Percentiles rank a stretch among this genome's conserved stretches.
These are phyloP conservation scores for Nematopogon swammerdamellus DNA, from an alignment of 2,888 invertebrate genomes.

Conservation along the genomic window DNA sequence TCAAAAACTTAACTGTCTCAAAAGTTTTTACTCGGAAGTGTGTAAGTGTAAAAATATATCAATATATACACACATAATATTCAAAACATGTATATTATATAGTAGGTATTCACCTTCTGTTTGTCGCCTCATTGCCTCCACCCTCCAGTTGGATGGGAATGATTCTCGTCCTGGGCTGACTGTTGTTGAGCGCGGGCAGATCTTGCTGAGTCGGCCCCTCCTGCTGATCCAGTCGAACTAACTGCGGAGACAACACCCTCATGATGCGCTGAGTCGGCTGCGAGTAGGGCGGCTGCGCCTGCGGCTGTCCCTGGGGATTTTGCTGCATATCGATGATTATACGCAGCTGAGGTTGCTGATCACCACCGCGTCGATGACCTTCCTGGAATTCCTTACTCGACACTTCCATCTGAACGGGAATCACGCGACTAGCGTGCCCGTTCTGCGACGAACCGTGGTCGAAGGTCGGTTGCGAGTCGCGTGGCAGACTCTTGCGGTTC, in stretches of 20 bases:
- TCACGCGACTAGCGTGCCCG: conserved; percentile 48
- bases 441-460: conserved; percentile 17
- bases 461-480: conserved; percentile 24
- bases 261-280: conserved; percentile 52
- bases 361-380: conserved; percentile 23
- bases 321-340: conserved; percentile 46
- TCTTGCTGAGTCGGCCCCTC: conserved; percentile 26
- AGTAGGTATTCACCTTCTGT: conserved; percentile 39
- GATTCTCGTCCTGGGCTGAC: conserved; percentile 50
- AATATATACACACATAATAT: no score
- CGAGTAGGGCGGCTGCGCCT: conserved; percentile 27
- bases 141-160: conserved; percentile 62
- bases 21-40: no score
- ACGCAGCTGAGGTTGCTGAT: conserved; percentile 36
- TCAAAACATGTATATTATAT: no score
- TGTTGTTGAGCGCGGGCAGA: conserved; percentile 34
- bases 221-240: conserved; percentile 44
- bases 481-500: conserved; percentile 41
- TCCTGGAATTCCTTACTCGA: conserved; percentile 32
- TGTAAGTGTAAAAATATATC: no score
- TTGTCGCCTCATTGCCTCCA: conserved; percentile 27
- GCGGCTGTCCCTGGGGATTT: conserved; percentile 20
- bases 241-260: conserved; percentile 48
- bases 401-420: conserved; percentile 67
- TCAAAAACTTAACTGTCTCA: no score